Evolutionary conservation across 2,888 invertebrate genomes (phyloP), one percentile per base, ranked within the genome.

Genomic region (Ischnura elegans): DNA sequence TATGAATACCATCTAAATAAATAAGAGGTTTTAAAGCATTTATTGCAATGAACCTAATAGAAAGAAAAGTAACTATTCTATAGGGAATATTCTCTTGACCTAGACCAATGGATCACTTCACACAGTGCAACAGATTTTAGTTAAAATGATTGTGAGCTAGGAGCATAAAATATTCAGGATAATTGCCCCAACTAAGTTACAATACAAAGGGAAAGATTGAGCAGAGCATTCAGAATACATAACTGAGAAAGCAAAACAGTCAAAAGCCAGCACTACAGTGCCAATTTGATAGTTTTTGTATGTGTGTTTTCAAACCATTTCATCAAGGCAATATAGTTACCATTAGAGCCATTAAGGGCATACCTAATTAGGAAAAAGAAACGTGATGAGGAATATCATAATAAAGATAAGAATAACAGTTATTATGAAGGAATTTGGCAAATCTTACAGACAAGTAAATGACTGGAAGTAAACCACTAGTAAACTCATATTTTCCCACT

Each of bases 181-280:
- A 61, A n/a, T 25, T 36, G 29, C 36, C 13, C 13, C 10, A 36
- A 76, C 16, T 16, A 36, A 76, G 3, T 76, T 76, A 36, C 76
- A 76, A 36, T n/a, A 76, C 36, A 6, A 76, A 76, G 6, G 29
- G 66, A 29, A 36, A 76, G 36, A 36, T 36, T 36, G 29, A 6
- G 13, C n/a, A n/a, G 16, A 47, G 47, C n/a, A n/a, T 47, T 47
- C 8, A 61, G 25, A 61, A 25, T 19, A 76, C 29, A 21, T 76
- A 36, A 76, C 10, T 76, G 29, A 36, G 36, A 0, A 76, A 76
- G 76, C 76, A 36, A 8, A 76, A 36, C 13, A 10, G 76, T 36
- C 29, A 76, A 61, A 76, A 76, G 76, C 76, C 29, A 76, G n/a
- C 36, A 36, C 76, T 76, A 76, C 76, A 36, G 76, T 76, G 76